Evolutionary conservation across 2,797 vertebrate genomes (phyloP).

Genomic region (Phylloscopus collybita): DNA sequence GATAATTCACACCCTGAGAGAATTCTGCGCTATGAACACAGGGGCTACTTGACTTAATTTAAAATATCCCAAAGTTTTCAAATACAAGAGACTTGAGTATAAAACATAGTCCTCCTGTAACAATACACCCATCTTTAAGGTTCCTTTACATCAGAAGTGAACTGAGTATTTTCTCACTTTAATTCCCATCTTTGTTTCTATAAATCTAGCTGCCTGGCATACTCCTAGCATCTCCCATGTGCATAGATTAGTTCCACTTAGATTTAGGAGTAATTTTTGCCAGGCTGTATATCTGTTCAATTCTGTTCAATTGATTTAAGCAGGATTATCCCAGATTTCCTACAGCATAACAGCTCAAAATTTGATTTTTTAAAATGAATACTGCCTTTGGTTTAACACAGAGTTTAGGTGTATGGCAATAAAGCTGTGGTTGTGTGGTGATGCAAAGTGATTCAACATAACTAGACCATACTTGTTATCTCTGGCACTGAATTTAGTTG

Average conservation of each 20-base stretch:
- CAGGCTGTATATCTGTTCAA: neutral
- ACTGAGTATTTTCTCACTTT: fast-evolving
- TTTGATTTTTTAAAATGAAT: neutral
- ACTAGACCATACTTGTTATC: neutral
- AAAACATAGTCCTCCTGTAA: neutral
- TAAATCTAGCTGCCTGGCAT: neutral
- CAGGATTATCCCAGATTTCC: neutral
- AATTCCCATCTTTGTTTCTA: neutral
- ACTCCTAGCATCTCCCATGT: neutral
- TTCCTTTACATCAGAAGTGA: neutral
- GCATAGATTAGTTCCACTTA: neutral
- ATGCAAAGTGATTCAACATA: neutral
- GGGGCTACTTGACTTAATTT: neutral
- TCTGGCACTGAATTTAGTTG: neutral
- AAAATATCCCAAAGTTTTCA: neutral
- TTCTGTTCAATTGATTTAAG: neutral
- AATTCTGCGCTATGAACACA: neutral
- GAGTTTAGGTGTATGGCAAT: neutral
- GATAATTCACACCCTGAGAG: neutral
- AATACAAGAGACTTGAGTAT: neutral
- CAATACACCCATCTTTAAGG: neutral
- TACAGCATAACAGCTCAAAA: neutral
- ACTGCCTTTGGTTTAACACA: neutral
- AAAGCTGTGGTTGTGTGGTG: neutral
- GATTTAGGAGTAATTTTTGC: neutral